Evolutionary conservation across 2,888 invertebrate species (phyloP).

Genomic region (Ischnura elegans): DNA sequence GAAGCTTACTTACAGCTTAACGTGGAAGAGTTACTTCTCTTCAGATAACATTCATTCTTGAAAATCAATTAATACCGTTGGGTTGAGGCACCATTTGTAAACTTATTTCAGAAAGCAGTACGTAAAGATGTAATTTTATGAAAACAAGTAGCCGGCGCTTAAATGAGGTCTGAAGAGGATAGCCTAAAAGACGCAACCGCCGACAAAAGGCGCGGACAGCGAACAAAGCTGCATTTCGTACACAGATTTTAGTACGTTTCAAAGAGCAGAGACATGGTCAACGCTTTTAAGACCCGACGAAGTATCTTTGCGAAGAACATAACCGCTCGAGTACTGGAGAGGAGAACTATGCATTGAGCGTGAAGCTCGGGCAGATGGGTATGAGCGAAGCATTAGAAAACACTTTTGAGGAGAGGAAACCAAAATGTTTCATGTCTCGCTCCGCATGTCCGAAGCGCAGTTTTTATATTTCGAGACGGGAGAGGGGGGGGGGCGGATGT

Average conservation of each 20-base stretch:
- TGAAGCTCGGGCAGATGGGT: neutral
- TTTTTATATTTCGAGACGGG: no score
- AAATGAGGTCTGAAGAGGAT: neutral
- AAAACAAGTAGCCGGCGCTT: neutral
- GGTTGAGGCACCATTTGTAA: no score
- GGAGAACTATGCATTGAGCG: no score
- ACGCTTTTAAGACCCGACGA: neutral
- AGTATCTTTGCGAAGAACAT: neutral
- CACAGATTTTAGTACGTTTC: neutral
- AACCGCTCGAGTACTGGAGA: neutral
- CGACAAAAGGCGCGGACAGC: neutral
- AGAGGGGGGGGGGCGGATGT: neutral
- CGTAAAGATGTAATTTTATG: no score
- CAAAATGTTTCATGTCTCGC: neutral
- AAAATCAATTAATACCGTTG: no score
- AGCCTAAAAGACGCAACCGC: neutral
- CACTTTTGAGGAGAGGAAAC: neutral
- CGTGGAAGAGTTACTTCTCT: no score
- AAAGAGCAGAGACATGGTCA: neutral
- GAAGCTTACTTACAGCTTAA: no score
- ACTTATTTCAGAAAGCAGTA: no score
- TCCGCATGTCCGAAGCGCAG: neutral
- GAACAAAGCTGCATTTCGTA: neutral
- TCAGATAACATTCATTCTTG: no score
- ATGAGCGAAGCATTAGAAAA: neutral